Evolutionary conservation across 2,113 vertebrate species (phyloP).

Genomic region (Indri indri): DNA sequence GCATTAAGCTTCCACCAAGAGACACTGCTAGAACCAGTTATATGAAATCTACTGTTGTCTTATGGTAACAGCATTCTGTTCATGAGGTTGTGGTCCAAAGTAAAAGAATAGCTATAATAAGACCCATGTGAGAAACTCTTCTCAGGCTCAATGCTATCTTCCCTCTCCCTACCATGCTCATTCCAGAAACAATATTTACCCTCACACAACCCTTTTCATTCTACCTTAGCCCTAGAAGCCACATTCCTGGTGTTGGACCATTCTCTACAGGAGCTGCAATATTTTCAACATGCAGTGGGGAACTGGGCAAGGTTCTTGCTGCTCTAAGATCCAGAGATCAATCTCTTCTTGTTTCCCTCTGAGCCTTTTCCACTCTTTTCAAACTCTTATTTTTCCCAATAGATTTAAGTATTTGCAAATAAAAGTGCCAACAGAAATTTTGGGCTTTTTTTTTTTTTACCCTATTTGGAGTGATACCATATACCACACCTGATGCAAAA

Average conservation of each 20-base stretch:
- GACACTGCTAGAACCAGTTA: neutral
- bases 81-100: neutral
- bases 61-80: neutral
- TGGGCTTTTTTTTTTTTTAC: too few relatives aligned
- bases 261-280: neutral
- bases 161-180: neutral
- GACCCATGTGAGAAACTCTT: neutral
- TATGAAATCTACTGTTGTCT: neutral
- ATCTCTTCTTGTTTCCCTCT: neutral
- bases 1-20: neutral
- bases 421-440: neutral
- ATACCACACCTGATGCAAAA: neutral
- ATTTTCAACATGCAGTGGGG: neutral
- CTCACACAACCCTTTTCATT: neutral
- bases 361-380: neutral
- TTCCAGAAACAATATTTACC: neutral
- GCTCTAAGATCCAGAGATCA: neutral
- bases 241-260: neutral
- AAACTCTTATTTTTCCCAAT: neutral
- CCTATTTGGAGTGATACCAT: neutral
- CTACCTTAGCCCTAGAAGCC: neutral
- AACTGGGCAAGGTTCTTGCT: neutral
- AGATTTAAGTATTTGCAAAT: neutral
- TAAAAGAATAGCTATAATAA: neutral
- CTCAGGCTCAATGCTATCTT: neutral